Conservation (phyloP, 2,797 vertebrate genomes). For the Pipistrellus pygmaeus region DNA sequence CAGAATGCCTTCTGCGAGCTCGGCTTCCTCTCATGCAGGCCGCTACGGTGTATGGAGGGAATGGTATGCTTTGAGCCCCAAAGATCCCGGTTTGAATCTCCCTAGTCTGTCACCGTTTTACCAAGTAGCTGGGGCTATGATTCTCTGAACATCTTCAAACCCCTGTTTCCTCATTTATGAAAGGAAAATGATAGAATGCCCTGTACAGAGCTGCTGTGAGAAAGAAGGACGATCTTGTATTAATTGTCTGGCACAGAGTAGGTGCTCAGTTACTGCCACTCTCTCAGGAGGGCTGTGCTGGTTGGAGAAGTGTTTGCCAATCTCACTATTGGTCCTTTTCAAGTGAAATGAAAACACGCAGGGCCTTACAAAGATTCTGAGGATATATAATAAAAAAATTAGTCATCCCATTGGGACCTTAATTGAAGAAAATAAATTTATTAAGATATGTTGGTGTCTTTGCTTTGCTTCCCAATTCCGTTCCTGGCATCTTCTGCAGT, state of each 20-base stretch:
- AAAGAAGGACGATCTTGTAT: not conserved
- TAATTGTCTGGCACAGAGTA: not conserved
- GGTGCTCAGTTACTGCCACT: not conserved
- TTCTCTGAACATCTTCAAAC: not conserved
- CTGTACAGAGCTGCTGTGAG: not conserved
- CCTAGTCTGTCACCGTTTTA: not conserved
- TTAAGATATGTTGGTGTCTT: not conserved
- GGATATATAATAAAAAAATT: not conserved
- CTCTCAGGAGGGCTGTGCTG: not conserved
- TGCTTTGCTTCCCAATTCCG: not conserved
- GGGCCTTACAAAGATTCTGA: not conserved
- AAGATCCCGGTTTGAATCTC: not conserved
- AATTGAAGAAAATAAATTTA: not conserved
- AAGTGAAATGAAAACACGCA: not conserved
- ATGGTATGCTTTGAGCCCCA: not conserved
- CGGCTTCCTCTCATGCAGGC: not conserved
- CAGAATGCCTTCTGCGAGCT: not conserved
- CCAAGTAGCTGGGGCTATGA: not conserved
- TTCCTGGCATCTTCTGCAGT: not conserved
- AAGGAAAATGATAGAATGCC: not conserved
- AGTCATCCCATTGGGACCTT: not conserved
- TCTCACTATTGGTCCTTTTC: not conserved
- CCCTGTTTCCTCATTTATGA: not conserved
- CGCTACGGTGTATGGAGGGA: not conserved
- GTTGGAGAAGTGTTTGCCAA: not conserved